phyloP scores from a whole-genome alignment of 2,113 vertebrate genomes.

The Trochalopteron elliotii region DNA sequence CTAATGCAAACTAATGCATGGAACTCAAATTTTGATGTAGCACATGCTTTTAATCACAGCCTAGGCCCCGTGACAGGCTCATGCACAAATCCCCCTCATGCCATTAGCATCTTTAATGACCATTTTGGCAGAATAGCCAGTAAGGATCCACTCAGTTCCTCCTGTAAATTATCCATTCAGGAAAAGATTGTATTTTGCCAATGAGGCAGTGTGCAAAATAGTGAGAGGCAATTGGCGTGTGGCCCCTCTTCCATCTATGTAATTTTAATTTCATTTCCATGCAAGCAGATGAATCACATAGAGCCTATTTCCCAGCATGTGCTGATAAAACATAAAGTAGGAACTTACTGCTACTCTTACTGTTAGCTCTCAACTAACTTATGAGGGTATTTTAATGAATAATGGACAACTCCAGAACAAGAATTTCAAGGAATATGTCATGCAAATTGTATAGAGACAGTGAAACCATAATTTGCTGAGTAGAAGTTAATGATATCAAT shows the following conservation, averaged over 20 bases:
- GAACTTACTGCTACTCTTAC: neutral
- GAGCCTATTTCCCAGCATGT: neutral
- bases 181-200: neutral
- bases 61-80: neutral
- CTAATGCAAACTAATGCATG: neutral
- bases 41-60: neutral
- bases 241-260: neutral
- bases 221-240: neutral
- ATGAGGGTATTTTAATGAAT: neutral
- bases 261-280: constrained; percentile 10
- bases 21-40: neutral
- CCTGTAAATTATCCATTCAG: neutral
- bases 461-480: neutral
- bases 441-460: neutral
- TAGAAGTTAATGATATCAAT: neutral
- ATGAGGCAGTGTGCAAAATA: neutral
- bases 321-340: neutral
- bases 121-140: neutral
- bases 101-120: neutral
- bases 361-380: neutral
- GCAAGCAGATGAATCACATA: neutral
- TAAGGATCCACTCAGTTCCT: neutral
- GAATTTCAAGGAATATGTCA: neutral
- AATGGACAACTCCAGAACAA: neutral
- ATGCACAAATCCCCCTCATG: neutral